These are phyloP conservation scores for Daboia siamensis DNA, from an alignment of 2,113 vertebrate species.

Conservation along the genomic window DNA sequence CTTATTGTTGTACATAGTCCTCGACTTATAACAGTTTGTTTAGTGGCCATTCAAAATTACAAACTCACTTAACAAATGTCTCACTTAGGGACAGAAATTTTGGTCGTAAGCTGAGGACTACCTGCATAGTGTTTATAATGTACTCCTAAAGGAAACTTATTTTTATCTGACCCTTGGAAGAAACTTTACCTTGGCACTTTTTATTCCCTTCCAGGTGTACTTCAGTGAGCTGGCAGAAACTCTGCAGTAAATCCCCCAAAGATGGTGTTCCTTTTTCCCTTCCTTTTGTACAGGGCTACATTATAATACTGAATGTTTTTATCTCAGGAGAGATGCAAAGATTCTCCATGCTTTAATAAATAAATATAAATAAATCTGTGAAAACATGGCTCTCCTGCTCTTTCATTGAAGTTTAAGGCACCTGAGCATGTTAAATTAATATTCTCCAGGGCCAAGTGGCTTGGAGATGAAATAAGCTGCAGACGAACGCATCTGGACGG, in stretches of 20 bases:
- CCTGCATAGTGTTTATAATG: background rate
- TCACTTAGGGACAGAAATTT: no score
- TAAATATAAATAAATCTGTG: background rate
- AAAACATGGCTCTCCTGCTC: background rate
- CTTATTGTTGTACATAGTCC: no score
- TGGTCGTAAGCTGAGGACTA: no score
- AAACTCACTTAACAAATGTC: no score
- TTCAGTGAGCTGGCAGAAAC: conserved; percentile 46
- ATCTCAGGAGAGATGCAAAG: background rate
- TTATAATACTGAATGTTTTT: background rate
- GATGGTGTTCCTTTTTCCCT: background rate
- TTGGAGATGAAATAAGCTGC: background rate
- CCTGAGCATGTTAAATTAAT: background rate
- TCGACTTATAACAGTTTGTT: no score
- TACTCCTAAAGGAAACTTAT: background rate
- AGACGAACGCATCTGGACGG: background rate
- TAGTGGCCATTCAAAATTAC: no score
- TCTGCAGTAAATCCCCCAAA: background rate
- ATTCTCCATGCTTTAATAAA: background rate
- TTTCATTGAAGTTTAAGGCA: background rate
- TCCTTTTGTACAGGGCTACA: background rate
- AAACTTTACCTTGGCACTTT: background rate
- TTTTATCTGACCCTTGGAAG: background rate
- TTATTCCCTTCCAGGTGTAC: conserved; percentile 58
- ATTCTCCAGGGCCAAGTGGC: background rate